Evolutionary conservation across 2,113 vertebrate genomes (phyloP).

Genomic region (Mola mola): DNA sequence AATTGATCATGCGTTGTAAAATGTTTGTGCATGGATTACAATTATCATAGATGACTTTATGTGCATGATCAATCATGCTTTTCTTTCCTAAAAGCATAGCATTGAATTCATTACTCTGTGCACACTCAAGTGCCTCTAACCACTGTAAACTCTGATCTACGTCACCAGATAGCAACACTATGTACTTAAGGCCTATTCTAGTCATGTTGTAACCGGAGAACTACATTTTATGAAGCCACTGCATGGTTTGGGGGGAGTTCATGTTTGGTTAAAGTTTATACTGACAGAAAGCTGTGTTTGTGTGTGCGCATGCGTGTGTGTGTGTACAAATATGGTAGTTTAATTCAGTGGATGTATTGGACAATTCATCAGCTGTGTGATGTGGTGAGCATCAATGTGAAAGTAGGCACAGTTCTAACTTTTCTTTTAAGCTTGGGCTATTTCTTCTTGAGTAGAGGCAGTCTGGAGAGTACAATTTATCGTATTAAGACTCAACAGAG

Average conservation of each 20-base stretch:
- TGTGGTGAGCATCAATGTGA: too few species aligned
- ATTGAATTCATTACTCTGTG: conserved; percentile 31
- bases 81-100: conserved; percentile 13
- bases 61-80: conserved; percentile 16
- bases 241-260: conserved; percentile 70
- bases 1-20: too few species aligned
- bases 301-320: conserved; percentile 12
- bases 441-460: too few species aligned
- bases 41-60: conserved; percentile 2
- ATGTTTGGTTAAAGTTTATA: conserved; percentile 69
- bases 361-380: too few species aligned
- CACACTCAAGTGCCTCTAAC: conserved; percentile 36
- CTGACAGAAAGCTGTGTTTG: conserved; percentile 12
- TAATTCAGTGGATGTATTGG: too few species aligned
- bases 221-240: conserved; percentile 72
- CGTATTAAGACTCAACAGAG: too few species aligned
- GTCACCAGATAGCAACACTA: conserved; percentile 70
- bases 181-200: conserved; percentile 78
- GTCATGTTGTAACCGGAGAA: conserved; percentile 74
- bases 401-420: too few species aligned
- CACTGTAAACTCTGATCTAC: conserved; percentile 67
- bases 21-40: conserved; percentile 4
- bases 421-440: too few species aligned
- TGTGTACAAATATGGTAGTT: too few species aligned
- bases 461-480: too few species aligned